phyloP scores from a whole-genome alignment of 2,888 invertebrate species.

The Tetragonula carbonaria region DNA sequence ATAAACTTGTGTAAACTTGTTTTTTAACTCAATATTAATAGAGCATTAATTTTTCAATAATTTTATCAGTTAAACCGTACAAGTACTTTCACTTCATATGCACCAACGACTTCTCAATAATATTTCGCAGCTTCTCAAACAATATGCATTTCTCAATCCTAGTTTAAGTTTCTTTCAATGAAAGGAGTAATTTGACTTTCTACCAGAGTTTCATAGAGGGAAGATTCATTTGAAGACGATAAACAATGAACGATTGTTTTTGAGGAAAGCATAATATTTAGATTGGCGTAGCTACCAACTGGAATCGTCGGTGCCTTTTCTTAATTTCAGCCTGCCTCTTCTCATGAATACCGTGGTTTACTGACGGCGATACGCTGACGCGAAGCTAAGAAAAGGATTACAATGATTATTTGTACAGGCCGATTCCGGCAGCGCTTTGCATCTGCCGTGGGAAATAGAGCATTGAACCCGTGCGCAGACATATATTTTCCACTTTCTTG shows the following conservation, averaged over 20 bases:
- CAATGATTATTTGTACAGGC: constrained; percentile 71
- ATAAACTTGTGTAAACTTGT: too few relatives aligned
- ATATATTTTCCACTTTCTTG: constrained; percentile 38
- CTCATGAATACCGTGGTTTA: constrained; percentile 65
- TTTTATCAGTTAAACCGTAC: too few relatives aligned
- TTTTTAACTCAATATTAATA: too few relatives aligned
- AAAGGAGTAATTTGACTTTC: background rate
- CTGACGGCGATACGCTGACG: constrained; percentile 54
- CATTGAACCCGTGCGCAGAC: constrained; percentile 54
- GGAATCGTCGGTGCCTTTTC: constrained; percentile 59
- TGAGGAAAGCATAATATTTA: constrained; percentile 68
- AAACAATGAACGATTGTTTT: constrained; percentile 68
- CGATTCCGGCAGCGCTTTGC: constrained; percentile 66
- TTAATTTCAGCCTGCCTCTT: constrained; percentile 67
- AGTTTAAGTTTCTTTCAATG: background rate
- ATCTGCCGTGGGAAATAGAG: constrained; percentile 66
- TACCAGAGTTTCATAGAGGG: background rate
- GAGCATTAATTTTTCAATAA: too few relatives aligned
- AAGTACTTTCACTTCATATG: too few relatives aligned
- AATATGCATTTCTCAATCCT: too few relatives aligned
- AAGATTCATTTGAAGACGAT: constrained; percentile 51
- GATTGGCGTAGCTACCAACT: constrained; percentile 62
- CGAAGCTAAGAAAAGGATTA: constrained; percentile 62
- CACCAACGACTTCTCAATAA: background rate
- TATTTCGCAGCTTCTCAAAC: background rate